These are phyloP conservation scores for Octodonta nipae DNA, from an alignment of 2,888 invertebrate species.

Conservation along the genomic window DNA sequence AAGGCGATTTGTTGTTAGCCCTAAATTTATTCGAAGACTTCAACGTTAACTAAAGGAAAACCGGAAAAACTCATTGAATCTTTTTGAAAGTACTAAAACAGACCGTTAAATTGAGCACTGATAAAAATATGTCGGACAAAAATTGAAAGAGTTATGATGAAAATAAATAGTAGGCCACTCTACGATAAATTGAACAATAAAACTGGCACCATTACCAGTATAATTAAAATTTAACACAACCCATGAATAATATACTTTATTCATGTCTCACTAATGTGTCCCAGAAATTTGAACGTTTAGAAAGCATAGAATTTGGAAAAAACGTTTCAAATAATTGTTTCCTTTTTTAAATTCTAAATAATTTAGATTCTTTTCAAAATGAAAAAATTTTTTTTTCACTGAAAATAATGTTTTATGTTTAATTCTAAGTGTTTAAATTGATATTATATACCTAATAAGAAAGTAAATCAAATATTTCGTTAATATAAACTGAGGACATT, in stretches of 20 bases:
- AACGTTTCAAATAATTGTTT: neutral
- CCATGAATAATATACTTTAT: neutral
- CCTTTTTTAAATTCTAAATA: neutral
- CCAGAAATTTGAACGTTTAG: neutral
- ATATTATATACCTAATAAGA: no score
- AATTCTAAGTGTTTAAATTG: no score
- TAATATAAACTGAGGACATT: no score
- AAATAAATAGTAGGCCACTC: no score
- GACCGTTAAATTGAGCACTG: neutral
- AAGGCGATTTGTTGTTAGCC: no score
- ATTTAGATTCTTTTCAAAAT: neutral
- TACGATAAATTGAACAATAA: no score
- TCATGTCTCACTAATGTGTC: neutral
- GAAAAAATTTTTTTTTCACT: no score
- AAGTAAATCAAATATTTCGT: no score
- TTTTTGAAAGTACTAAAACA: slow-evolving; percentile 1
- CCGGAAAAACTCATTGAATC: neutral
- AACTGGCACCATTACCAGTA: neutral
- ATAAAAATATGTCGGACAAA: neutral
- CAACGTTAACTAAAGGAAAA: neutral
- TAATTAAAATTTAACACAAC: no score
- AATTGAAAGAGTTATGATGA: neutral
- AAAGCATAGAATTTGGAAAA: slow-evolving; percentile 1
- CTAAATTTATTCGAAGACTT: no score
- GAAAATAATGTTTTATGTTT: no score